Conservation (phyloP, 2,113 vertebrate genomes). For the Vimba vimba region DNA sequence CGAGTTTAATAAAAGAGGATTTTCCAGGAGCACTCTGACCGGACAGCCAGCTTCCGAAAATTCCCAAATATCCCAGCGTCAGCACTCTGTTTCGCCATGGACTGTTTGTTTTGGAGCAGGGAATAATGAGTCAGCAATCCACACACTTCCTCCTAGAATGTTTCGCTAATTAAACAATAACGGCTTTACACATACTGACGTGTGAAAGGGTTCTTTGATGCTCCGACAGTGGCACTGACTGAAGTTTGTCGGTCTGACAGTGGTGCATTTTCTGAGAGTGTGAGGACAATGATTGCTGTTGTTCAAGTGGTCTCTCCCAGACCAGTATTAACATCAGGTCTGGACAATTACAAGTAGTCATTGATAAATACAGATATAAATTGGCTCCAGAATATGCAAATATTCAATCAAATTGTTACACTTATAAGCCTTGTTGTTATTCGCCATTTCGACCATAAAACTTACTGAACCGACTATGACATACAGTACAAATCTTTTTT, state of each 20-base stretch:
- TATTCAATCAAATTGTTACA: neutral
- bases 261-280: neutral
- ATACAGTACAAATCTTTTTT: too few species aligned
- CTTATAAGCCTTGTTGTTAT: neutral
- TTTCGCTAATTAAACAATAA: conserved; percentile 59
- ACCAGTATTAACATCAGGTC: neutral
- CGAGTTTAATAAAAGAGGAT: conserved; percentile 77
- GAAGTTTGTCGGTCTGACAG: neutral
- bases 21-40: conserved; percentile 74
- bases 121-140: conserved; percentile 72
- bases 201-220: conserved; percentile 40
- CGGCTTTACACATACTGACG: conserved; percentile 15
- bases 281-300: neutral
- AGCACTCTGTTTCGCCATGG: conserved; percentile 64
- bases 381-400: neutral
- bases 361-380: neutral
- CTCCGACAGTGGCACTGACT: neutral
- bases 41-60: conserved; percentile 74
- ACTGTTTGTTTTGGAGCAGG: conserved; percentile 76
- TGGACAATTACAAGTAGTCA: neutral
- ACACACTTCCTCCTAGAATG: conserved; percentile 61
- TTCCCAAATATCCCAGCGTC: conserved; percentile 74
- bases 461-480: neutral
- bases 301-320: neutral
- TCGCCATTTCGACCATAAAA: neutral